Conservation (phyloP, 2,113 vertebrate species). For the Notiomystis cincta region DNA sequence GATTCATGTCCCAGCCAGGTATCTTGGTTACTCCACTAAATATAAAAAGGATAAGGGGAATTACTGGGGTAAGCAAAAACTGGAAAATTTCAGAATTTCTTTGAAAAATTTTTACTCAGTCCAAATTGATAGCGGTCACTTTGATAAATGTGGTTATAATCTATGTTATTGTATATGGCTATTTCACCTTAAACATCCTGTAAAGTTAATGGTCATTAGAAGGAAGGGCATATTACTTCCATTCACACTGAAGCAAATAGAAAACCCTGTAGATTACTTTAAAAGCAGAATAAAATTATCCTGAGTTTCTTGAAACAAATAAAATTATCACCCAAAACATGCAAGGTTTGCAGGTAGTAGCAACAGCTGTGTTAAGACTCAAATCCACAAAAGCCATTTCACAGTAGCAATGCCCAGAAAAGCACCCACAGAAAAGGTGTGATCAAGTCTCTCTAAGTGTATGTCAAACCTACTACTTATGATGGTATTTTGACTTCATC, state of each 20-base stretch:
- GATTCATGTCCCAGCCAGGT: background rate
- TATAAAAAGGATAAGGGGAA: background rate
- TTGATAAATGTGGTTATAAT: background rate
- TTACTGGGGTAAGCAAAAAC: background rate
- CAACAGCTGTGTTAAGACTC: background rate
- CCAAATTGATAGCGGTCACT: background rate
- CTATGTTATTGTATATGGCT: background rate
- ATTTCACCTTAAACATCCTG: background rate
- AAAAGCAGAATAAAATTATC: background rate
- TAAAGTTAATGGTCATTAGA: background rate
- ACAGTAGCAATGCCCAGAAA: background rate
- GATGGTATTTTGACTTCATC: background rate
- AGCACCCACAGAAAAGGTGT: background rate
- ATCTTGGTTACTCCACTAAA: background rate
- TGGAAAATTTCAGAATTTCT: background rate
- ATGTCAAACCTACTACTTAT: background rate
- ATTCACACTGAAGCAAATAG: background rate
- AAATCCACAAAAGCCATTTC: background rate
- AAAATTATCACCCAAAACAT: background rate
- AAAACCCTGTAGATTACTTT: rapidly evolving
- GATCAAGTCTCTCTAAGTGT: background rate
- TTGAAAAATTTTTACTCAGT: background rate
- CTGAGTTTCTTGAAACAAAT: background rate
- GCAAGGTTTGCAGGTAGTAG: background rate
- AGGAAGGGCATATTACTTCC: background rate